phyloP scores from a whole-genome alignment of 2,113 vertebrate species.

The Cyanoderma ruficeps region DNA sequence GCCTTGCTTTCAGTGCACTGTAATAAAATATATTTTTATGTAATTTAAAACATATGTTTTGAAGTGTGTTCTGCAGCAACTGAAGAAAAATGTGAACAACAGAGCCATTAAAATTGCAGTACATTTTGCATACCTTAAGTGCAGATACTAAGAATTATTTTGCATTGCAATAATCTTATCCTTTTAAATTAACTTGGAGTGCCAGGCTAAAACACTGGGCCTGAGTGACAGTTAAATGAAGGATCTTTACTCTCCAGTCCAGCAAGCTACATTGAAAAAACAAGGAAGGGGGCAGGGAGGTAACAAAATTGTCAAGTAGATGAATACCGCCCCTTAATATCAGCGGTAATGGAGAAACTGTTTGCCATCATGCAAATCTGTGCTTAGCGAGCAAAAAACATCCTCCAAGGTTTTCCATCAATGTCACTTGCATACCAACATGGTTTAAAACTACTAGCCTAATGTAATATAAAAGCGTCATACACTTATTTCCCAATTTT shows the following conservation, averaged over 20 bases:
- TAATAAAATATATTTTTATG: constrained; percentile 46
- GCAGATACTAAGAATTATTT: constrained; percentile 35
- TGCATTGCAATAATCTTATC: constrained; percentile 6
- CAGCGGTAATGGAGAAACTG: constrained; percentile 52
- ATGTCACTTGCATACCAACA: constrained; percentile 7
- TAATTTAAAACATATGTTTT: constrained; percentile 66
- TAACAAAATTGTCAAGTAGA: constrained; percentile 53
- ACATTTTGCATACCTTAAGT: constrained; percentile 27
- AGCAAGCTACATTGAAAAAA: background rate
- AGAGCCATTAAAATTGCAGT: constrained; percentile 20
- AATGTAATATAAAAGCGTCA: background rate
- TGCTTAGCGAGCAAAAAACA: constrained; percentile 60
- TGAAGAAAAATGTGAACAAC: constrained; percentile 25
- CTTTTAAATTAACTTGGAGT: constrained; percentile 24
- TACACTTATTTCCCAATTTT: background rate
- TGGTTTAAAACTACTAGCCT: background rate
- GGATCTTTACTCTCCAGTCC: background rate
- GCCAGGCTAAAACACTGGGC: constrained; percentile 5
- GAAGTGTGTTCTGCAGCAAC: constrained; percentile 21
- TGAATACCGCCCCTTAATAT: constrained; percentile 51
- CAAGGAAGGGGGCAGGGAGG: background rate
- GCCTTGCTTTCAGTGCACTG: background rate
- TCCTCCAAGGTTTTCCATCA: constrained; percentile 56
- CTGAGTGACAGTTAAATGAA: constrained; percentile 45
- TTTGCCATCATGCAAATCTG: constrained; percentile 63